Conservation (phyloP, 2,113 vertebrate species). For the Orcinus orca region DNA sequence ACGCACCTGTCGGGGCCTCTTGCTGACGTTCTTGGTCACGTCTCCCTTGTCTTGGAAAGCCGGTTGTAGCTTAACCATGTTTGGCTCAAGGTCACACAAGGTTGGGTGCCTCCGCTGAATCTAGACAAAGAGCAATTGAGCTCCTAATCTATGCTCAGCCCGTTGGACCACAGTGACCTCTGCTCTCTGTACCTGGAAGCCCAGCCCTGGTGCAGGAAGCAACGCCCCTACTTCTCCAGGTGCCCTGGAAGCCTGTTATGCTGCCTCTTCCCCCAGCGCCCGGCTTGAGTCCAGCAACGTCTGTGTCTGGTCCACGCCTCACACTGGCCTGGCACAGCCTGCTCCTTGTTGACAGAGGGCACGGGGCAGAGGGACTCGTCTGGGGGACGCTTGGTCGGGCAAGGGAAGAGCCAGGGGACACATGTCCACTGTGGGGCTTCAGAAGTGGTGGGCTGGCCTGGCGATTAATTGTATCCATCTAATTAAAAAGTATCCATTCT, state of each 20-base stretch:
- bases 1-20: neutral
- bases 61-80: neutral
- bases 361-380: too few species aligned
- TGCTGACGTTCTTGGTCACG: rapidly evolving
- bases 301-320: neutral
- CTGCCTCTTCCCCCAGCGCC: neutral
- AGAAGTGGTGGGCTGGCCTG: neutral
- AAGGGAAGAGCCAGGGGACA: neutral
- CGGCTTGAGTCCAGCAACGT: neutral
- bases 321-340: neutral
- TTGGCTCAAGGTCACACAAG: neutral
- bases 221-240: neutral
- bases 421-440: neutral
- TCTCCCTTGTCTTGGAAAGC: neutral
- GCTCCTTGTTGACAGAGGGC: neutral
- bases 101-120: neutral
- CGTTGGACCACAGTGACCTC: neutral
- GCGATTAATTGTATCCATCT: neutral
- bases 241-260: neutral
- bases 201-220: neutral
- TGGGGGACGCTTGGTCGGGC: rapidly evolving
- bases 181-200: conserved; percentile 20
- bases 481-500: neutral
- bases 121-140: conserved; percentile 43
- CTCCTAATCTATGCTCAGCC: neutral